These are phyloP conservation scores for Mechanitis messenoides DNA, from an alignment of 2,888 invertebrate genomes.

Conservation along the genomic window DNA sequence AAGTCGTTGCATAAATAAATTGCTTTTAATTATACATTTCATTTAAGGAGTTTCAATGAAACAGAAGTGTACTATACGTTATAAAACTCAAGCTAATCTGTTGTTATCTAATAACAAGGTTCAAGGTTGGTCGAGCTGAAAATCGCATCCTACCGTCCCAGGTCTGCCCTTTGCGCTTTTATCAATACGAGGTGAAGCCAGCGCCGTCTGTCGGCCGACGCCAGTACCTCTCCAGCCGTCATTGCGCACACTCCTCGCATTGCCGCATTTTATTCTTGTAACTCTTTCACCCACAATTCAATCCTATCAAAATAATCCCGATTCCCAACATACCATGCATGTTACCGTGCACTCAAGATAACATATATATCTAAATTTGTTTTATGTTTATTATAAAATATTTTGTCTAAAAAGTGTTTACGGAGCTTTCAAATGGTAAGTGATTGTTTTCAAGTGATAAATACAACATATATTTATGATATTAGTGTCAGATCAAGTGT, in stretches of 20 bases:
- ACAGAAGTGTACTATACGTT: no score
- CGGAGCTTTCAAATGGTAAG: slow-evolving; percentile 55
- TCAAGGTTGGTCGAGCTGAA: slow-evolving; percentile 65
- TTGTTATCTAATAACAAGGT: slow-evolving; percentile 61
- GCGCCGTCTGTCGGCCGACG: slow-evolving; percentile 61
- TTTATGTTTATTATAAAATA: no score
- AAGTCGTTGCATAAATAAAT: slow-evolving; percentile 17
- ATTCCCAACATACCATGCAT: slow-evolving; percentile 36
- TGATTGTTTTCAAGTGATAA: slow-evolving; percentile 39
- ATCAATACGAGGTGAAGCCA: slow-evolving; percentile 57
- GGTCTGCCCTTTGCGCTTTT: slow-evolving; percentile 64
- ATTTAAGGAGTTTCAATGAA: slow-evolving; percentile 1
- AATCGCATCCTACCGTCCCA: slow-evolving; percentile 35
- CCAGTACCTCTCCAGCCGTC: slow-evolving; percentile 53
- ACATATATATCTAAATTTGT: no score
- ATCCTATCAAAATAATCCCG: slow-evolving; percentile 48
- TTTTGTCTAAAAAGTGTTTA: slow-evolving; percentile 44
- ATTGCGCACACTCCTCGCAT: slow-evolving; percentile 68
- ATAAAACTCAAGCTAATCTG: slow-evolving; percentile 30
- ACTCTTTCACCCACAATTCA: slow-evolving; percentile 53
- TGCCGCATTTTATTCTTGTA: slow-evolving; percentile 54
- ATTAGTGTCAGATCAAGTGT: slow-evolving; percentile 10
- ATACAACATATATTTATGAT: slow-evolving; percentile 35
- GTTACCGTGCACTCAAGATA: slow-evolving; percentile 21
- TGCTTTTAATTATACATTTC: slow-evolving; percentile 15